Conservation (phyloP, 2,888 invertebrate species). For the Omphaloscelis lunosa region DNA sequence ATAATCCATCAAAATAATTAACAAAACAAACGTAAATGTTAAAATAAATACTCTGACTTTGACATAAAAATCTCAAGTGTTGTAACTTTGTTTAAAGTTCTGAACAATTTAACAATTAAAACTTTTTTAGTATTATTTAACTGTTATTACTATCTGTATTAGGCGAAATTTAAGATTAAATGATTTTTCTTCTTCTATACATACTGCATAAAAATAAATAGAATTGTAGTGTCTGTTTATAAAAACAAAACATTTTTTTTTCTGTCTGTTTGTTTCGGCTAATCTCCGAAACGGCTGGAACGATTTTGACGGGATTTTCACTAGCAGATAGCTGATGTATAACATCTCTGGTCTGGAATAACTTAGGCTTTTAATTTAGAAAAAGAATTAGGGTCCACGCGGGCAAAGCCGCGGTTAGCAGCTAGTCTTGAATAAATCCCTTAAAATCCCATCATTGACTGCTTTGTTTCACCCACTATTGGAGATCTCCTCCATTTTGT, state of each 20-base stretch:
- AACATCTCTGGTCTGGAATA: too few species aligned
- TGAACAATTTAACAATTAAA: constrained; percentile 12
- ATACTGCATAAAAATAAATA: too few species aligned
- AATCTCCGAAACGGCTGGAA: too few species aligned
- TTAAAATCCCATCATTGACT: not conserved
- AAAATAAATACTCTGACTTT: constrained; percentile 41
- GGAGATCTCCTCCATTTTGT: rapidly evolving
- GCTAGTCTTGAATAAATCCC: not conserved
- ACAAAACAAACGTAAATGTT: not conserved
- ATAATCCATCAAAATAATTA: constrained; percentile 1
- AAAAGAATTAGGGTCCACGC: too few species aligned
- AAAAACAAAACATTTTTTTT: too few species aligned
- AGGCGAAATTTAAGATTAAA: not conserved
- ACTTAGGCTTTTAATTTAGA: too few species aligned
- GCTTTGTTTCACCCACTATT: not conserved
- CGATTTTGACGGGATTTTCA: too few species aligned
- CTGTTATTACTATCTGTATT: not conserved
- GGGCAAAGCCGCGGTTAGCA: too few species aligned
- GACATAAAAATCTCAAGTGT: constrained; percentile 43
- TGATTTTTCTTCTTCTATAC: not conserved
- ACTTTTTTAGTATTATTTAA: not conserved
- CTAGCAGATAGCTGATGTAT: too few species aligned
- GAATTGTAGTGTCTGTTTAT: too few species aligned
- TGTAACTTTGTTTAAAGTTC: constrained; percentile 21
- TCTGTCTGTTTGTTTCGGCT: too few species aligned